Evolutionary conservation across 1,140 invertebrate genomes (phyloP), one percentile per base, ranked within the genome.

Genomic region (Cardiocondyla obscurior): DNA sequence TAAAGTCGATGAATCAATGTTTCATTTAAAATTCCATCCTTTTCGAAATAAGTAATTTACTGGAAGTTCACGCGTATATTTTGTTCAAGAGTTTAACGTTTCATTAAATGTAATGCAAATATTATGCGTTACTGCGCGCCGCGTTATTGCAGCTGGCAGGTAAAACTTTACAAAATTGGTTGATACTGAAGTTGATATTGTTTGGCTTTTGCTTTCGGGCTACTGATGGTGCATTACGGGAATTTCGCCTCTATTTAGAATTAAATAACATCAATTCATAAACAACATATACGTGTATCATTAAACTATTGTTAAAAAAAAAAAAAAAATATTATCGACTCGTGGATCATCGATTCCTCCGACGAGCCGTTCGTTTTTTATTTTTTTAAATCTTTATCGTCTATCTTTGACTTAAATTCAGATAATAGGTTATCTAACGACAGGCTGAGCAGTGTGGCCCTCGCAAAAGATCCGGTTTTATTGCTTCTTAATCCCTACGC

Each of bases 91-190:
- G 46, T 69, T 79, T 67, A 79, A 79, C 33, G n/a, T 79, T 79
- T 79, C 74, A 79, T 79, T 67, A 79, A 55, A 69, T 39, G 62
- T 69, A 79, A 79, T 79, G n/a, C 36, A 79, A 79, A 79, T 79
- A 67, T 79, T 79, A 79, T 42, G 33, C 73, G 30, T 39, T 22
- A 77, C 25, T 42, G 42, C 44, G 57, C 42, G 57, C 39, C n/a
- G 14, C 57, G 39, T 44, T 62, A 44, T 62, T 62, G 58, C 22
- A 39, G 33, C 8, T 74, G 42, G 28, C 55, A 77, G 74, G 22
- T 39, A 55, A 53, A 79, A 79, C 25, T 79, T 79, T 79, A 42
- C 58, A 10, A 76, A 76, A 76, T 79, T 77, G 58, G 39, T 62
- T 46, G 51, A 77, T 51, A 30, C 6, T 39, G 39, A 28, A 69